These are phyloP conservation scores for Zophobas morio DNA, from an alignment of 1,140 invertebrate species.

Conservation along the genomic window DNA sequence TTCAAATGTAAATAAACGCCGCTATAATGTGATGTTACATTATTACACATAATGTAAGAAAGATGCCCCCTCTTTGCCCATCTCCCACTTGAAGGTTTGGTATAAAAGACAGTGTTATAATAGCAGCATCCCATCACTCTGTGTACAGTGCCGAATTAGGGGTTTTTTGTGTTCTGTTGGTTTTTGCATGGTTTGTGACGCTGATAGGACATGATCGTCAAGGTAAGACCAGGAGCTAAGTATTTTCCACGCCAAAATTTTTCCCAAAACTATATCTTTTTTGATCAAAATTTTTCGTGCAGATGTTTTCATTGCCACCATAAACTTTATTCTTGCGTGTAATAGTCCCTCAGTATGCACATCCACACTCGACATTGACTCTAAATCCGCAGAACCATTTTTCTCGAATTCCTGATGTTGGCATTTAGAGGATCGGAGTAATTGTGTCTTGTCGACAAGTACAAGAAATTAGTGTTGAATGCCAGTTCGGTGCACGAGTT, in stretches of 20 bases:
- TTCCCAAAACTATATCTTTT: too few relatives aligned
- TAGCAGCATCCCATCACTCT: slow-evolving; percentile 57
- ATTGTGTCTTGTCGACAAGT: slow-evolving; percentile 23
- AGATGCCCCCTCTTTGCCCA: slow-evolving; percentile 56
- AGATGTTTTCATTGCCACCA: too few relatives aligned
- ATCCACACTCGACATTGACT: neutral
- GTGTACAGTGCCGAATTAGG: slow-evolving; percentile 57
- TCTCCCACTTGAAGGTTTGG: slow-evolving; percentile 56
- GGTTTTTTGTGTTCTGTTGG: slow-evolving; percentile 44
- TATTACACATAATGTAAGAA: slow-evolving; percentile 56
- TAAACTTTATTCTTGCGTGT: neutral
- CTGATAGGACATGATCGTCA: slow-evolving; percentile 52
- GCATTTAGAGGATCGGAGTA: slow-evolving; percentile 31
- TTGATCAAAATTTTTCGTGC: too few relatives aligned
- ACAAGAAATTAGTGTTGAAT: slow-evolving; percentile 34
- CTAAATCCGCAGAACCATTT: neutral
- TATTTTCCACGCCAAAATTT: too few relatives aligned
- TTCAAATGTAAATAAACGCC: slow-evolving; percentile 24
- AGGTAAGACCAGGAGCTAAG: slow-evolving; percentile 38
- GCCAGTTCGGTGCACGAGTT: slow-evolving; percentile 31
- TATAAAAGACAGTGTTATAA: slow-evolving; percentile 60
- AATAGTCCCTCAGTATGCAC: neutral
- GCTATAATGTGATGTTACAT: slow-evolving; percentile 51
- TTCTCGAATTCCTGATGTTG: neutral
- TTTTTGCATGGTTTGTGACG: slow-evolving; percentile 47